A percentile compares a stretch with the other conserved stretches of the same genome.
These are phyloP conservation scores for Nineta flava DNA, from an alignment of 2,888 invertebrate genomes.

Conservation along the genomic window DNA sequence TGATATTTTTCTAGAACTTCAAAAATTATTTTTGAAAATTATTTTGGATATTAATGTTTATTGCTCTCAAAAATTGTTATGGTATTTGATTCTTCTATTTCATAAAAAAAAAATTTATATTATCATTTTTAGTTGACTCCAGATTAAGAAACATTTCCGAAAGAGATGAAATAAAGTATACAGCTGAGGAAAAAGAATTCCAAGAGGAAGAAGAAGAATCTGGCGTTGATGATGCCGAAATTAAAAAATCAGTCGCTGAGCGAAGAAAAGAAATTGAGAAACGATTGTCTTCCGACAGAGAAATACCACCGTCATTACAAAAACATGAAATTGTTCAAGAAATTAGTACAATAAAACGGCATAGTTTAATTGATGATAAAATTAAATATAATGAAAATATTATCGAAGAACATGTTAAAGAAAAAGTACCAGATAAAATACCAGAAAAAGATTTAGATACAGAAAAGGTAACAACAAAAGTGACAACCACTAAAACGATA, in stretches of 20 bases:
- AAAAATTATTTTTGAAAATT: not conserved
- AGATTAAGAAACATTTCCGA: constrained; percentile 29
- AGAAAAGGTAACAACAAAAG: constrained; percentile 19
- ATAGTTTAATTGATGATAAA: constrained; percentile 37
- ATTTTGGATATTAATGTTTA: not conserved
- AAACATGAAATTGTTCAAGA: constrained; percentile 58
- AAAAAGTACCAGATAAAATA: constrained; percentile 19
- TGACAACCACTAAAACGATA: constrained; percentile 15
- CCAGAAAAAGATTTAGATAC: constrained; percentile 10
- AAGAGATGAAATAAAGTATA: constrained; percentile 57
- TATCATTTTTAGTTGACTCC: constrained; percentile 19
- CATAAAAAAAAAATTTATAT: not conserved
- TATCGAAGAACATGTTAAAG: constrained; percentile 17
- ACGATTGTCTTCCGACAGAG: constrained; percentile 50
- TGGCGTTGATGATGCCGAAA: constrained; percentile 35
- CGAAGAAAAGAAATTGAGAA: constrained; percentile 60
- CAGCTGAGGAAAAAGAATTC: constrained; percentile 61
- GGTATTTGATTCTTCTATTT: not conserved
- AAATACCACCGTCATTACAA: constrained; percentile 54
- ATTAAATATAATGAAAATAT: constrained; percentile 17
- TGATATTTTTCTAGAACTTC: not conserved
- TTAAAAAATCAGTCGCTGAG: constrained; percentile 57
- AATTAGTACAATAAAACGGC: constrained; percentile 52
- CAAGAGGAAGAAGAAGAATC: constrained; percentile 45
- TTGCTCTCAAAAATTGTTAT: not conserved